Base-by-base conservation (phyloP, 1,140 invertebrate genomes). In the Physella acuta region DNA sequence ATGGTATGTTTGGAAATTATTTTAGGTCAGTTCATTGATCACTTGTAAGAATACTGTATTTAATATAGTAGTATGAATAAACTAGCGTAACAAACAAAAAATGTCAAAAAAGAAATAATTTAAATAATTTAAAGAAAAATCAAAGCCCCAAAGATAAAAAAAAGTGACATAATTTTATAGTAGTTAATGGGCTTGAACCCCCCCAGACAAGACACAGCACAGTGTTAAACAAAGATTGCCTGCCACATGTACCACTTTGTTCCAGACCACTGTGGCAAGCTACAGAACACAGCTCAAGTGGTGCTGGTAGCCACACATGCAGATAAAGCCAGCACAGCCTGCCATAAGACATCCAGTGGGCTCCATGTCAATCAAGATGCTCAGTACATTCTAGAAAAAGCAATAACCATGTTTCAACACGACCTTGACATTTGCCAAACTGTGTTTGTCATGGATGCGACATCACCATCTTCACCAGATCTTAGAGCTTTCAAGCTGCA, bases 301-400 rank as follows among this genome's bases (percentile, higher is more conserved):
- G 80, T 90, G 20, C 80, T 92, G 31, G 84, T 92, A 3, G 91
- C 89, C 8, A 91, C 90, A 0, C 90, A 92, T 80, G 89, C 90
- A 17, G 89, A 91, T 76, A 75, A 80, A 4, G 79, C 80, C n/a
- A 37, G 17, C 2, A 67, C 78, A 0, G 84, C 85, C 8, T 88
- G 88, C 51, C 83, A 84, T 16, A 87, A 86, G 73, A 88, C 87
- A 53, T 77, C 85, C 34, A 82, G 86, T 30, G 89, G 89, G 34
- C 88, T 88, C 72, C 89, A 88, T 81, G 79, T 87, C 8, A 87
- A 86, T 76, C 84, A 86, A n/a, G 88, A 89, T 64, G 87, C 87
- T 2, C 86, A 87, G 59, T 85, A 85, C 34, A 84, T 90, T 34
- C 79, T 90, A 53, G 74, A 83, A 37, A 88, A 85, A 71, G 82